phyloP scores from a whole-genome alignment of 2,113 vertebrate species.

The Hemicordylus capensis region DNA sequence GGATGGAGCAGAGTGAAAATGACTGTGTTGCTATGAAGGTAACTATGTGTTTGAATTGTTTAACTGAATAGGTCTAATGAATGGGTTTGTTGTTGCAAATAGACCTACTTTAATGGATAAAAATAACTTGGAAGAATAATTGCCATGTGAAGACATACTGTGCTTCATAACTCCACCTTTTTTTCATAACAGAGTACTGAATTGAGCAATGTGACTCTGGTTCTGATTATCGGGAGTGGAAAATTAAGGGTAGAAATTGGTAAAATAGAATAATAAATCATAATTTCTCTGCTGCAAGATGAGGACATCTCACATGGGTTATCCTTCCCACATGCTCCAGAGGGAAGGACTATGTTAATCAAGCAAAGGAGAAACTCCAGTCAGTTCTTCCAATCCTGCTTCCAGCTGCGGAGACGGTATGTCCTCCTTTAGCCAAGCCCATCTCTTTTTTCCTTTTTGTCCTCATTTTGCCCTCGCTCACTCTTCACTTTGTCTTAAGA shows the following conservation, averaged over 20 bases:
- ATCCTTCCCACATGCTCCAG: too few relatives aligned
- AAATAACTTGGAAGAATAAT: not conserved
- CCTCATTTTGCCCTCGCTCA: too few relatives aligned
- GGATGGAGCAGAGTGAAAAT: constrained; percentile 70
- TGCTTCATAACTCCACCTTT: not conserved
- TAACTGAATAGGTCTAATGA: constrained; percentile 3
- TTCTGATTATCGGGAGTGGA: not conserved
- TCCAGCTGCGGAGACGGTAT: too few relatives aligned
- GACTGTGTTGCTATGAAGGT: constrained; percentile 72
- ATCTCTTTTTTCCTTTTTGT: too few relatives aligned
- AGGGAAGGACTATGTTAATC: too few relatives aligned
- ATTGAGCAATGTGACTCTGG: not conserved
- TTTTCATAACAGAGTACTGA: not conserved
- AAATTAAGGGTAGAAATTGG: not conserved
- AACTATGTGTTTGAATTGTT: constrained; percentile 37
- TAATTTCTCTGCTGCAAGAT: too few relatives aligned
- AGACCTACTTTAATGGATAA: not conserved
- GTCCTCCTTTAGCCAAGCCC: too few relatives aligned
- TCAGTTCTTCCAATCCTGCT: too few relatives aligned
- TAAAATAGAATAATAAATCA: not conserved
- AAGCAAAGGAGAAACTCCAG: too few relatives aligned
- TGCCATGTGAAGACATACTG: not conserved
- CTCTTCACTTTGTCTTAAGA: too few relatives aligned
- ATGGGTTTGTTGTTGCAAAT: not conserved
- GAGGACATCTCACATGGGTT: too few relatives aligned